phyloP scores from a whole-genome alignment of 2,888 invertebrate species.

The Stenodema calcarata region DNA sequence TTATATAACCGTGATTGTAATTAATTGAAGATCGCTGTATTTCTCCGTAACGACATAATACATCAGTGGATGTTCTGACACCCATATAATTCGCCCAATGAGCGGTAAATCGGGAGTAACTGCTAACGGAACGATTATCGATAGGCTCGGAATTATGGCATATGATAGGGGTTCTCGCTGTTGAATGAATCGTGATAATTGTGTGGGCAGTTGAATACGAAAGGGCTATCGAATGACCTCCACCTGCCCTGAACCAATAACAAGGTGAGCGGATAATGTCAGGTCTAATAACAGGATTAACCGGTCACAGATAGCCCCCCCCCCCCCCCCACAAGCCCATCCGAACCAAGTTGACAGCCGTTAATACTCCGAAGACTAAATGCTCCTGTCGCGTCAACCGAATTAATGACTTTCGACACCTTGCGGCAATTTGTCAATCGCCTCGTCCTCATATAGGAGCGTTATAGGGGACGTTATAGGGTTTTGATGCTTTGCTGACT shows the following conservation, averaged over 20 bases:
- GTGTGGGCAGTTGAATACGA: not conserved
- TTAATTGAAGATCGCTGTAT: too few relatives aligned
- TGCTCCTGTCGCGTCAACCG: not conserved
- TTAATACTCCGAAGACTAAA: not conserved
- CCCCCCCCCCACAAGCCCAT: too few relatives aligned
- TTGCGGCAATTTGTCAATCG: not conserved
- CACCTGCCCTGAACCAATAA: not conserved
- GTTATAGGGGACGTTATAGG: not conserved
- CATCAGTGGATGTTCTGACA: too few relatives aligned
- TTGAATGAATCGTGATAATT: slow-evolving; percentile 2
- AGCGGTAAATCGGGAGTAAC: too few relatives aligned
- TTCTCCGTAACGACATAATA: too few relatives aligned
- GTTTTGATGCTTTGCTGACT: not conserved
- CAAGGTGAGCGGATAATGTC: slow-evolving; percentile 2
- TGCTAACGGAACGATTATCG: not conserved
- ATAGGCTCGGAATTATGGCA: not conserved
- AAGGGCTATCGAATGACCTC: not conserved
- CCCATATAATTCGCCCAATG: too few relatives aligned
- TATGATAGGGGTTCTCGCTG: not conserved
- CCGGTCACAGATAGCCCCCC: not conserved
- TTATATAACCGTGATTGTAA: too few relatives aligned
- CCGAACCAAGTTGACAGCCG: not conserved
- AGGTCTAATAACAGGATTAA: not conserved
- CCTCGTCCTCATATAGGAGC: not conserved
- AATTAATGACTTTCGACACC: not conserved